Conservation (phyloP, 2,113 vertebrate species). For the Tachysurus fulvidraco region DNA sequence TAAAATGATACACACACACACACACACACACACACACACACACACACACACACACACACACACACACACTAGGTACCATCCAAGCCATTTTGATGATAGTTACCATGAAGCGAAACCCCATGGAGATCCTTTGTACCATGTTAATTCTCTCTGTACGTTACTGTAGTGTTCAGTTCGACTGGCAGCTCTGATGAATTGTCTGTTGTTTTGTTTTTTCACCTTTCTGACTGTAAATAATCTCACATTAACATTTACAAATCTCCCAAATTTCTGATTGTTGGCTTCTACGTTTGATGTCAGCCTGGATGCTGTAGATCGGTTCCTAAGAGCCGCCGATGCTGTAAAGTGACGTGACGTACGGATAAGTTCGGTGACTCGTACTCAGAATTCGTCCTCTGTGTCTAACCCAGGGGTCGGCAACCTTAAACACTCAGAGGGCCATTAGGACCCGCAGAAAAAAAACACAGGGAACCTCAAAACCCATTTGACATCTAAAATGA, state of each 20-base stretch:
- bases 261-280: neutral
- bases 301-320: neutral
- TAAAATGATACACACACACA: neutral
- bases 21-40: conserved; percentile 14
- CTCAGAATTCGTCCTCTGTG: too few relatives aligned
- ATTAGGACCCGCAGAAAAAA: too few relatives aligned
- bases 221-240: neutral
- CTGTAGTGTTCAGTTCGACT: neutral
- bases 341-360: too few relatives aligned
- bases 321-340: neutral
- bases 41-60: neutral
- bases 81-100: neutral
- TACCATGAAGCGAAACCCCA: neutral
- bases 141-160: neutral
- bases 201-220: neutral
- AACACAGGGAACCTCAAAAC: too few relatives aligned
- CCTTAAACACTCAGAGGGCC: too few relatives aligned
- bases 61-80: neutral
- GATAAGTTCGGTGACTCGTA: too few relatives aligned
- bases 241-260: neutral
- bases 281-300: neutral
- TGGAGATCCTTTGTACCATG: neutral
- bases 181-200: neutral
- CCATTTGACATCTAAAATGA: too few relatives aligned
- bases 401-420: too few relatives aligned